Percentiles rank a stretch among this genome's conserved stretches.
phyloP scores from a whole-genome alignment of 2,797 vertebrate genomes.

The Hapalemur alaotrensis region DNA sequence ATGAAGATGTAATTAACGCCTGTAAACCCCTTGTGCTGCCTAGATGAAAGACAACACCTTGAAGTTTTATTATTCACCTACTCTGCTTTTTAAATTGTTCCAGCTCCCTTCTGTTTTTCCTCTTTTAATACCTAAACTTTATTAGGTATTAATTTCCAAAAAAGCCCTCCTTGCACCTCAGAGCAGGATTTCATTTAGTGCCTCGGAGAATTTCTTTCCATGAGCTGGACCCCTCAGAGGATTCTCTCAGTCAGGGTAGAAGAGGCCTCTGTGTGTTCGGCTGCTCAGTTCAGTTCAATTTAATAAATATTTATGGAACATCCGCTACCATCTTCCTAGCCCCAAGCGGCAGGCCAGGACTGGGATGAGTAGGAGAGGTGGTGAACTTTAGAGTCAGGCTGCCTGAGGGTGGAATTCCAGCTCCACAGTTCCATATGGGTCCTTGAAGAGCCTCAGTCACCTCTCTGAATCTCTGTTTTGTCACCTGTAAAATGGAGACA shows the following conservation, averaged over 20 bases:
- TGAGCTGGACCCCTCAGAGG: constrained; percentile 20
- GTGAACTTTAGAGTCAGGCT: not conserved
- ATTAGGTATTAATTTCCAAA: constrained; percentile 63
- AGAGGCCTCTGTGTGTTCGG: not conserved
- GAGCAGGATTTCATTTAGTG: constrained; percentile 55
- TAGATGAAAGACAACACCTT: constrained; percentile 30
- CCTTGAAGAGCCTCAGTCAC: not conserved
- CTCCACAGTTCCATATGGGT: not conserved
- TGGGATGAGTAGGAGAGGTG: not conserved
- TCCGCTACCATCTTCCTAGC: not conserved
- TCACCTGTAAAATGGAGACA: not conserved
- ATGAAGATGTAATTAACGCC: not conserved
- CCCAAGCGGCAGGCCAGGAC: not conserved
- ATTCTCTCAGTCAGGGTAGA: not conserved
- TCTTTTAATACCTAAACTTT: constrained; percentile 53
- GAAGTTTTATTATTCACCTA: constrained; percentile 56
- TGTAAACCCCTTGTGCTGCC: constrained; percentile 1
- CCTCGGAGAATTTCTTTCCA: constrained; percentile 18
- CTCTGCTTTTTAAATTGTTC: constrained; percentile 35
- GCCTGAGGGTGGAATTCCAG: not conserved
- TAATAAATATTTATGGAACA: constrained; percentile 23
- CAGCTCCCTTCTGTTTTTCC: constrained; percentile 50
- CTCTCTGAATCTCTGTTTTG: not conserved
- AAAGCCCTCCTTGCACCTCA: constrained; percentile 50
- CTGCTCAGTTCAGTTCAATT: not conserved